Evolutionary conservation across 2,797 vertebrate species (phyloP).

Genomic region (Mus spretus): DNA sequence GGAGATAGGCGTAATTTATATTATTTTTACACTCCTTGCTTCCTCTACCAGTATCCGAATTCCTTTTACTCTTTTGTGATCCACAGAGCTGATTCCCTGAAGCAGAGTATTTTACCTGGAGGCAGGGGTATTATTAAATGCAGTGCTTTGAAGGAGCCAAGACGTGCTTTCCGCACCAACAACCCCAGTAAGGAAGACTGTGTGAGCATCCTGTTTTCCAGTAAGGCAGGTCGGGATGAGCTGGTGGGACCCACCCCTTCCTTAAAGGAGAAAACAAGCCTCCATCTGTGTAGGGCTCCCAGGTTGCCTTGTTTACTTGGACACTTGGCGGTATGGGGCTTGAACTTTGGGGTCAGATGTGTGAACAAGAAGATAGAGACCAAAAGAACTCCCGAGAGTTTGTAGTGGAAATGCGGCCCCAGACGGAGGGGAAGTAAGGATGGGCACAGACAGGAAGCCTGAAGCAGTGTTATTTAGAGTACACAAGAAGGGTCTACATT

Average conservation of each 20-base stretch:
- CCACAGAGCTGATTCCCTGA: constrained; percentile 8
- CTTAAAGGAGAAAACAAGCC: constrained; percentile 9
- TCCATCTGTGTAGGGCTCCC: neutral
- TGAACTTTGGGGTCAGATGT: constrained; percentile 20
- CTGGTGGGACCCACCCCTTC: neutral
- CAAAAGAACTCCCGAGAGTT: constrained; percentile 37
- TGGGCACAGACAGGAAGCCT: neutral
- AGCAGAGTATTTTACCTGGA: neutral
- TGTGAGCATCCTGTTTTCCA: constrained; percentile 58
- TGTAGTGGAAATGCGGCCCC: neutral
- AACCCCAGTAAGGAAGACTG: constrained; percentile 50
- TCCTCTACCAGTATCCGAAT: neutral
- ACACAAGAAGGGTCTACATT: neutral
- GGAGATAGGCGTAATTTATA: neutral
- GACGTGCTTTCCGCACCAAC: neutral
- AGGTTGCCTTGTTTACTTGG: neutral
- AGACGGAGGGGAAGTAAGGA: neutral
- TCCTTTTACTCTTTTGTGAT: constrained; percentile 40
- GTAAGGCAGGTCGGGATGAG: neutral
- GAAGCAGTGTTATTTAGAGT: neutral
- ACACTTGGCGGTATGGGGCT: neutral
- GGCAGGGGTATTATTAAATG: neutral
- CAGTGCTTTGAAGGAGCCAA: constrained; percentile 37
- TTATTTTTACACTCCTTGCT: neutral
- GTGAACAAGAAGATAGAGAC: neutral